A percentile compares a stretch with the other conserved stretches of the same genome.
phyloP scores from a whole-genome alignment of 2,113 vertebrate genomes.

The Colinus virginianus region DNA sequence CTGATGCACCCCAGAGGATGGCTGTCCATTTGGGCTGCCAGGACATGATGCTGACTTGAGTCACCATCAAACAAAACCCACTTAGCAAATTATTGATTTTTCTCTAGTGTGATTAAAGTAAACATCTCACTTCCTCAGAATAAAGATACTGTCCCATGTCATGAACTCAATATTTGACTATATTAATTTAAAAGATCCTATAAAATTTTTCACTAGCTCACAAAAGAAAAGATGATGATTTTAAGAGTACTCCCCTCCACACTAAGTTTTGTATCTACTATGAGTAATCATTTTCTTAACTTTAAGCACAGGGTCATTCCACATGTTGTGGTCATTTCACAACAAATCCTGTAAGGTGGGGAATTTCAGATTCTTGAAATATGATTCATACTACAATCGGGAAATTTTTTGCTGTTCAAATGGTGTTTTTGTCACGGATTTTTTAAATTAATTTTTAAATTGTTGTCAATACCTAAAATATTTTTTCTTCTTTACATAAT shows the following conservation, averaged over 20 bases:
- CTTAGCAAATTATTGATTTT: not conserved
- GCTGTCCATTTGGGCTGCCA: too few species aligned
- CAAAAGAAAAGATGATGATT: not conserved
- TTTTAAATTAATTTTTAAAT: not conserved
- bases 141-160: not conserved
- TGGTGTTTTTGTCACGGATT: accelerated
- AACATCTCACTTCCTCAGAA: not conserved
- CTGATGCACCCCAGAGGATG: too few species aligned
- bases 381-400: not conserved
- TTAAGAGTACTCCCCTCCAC: not conserved
- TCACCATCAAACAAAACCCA: too few species aligned
- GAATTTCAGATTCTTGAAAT: not conserved
- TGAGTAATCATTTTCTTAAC: not conserved
- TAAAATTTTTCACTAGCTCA: not conserved
- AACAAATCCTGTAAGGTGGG: not conserved
- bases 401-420: not conserved
- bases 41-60: too few species aligned
- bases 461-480: not conserved
- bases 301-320: not conserved
- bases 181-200: not conserved
- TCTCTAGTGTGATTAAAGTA: not conserved
- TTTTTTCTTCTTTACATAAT: not conserved
- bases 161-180: not conserved
- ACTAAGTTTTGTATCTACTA: not conserved
- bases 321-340: not conserved